Base-by-base conservation (phyloP, 2,888 invertebrate species). In the Hirtodrosophila duncani region DNA sequence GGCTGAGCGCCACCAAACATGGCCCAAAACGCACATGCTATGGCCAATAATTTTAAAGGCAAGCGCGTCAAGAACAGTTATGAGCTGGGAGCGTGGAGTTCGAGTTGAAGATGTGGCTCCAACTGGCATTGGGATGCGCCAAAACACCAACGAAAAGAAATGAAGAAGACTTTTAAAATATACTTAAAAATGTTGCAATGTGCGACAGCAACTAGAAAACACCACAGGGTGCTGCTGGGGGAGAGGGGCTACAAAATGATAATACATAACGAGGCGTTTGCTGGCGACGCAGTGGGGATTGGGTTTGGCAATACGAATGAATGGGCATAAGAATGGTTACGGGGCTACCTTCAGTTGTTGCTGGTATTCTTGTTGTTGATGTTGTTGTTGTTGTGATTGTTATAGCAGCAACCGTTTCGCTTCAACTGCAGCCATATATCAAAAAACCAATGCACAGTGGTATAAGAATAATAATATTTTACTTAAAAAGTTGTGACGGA, bases 31-130 rank as follows among this genome's bases (percentile, higher is more conserved):
- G 70, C 79, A 70, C 70, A 45, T 53, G 58, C 58, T 56, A 59
- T 58, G 30, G 51, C 66, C 79, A 60, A 66, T 78, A 77, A 77
- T 80, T 77, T 69, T 58, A 63, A 64, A 67, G 68, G 72, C 68
- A 71, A 65, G 55, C 80, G 81, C 69, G 78, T 81, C 74, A 75
- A 72, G 81, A 75, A 75, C 74, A 80, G 74, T 75, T 75, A 75
- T 74, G 74, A 74, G 78, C 81, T 70, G 55, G 60, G 57, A 79
- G 68, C 57, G 34, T 42, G 20, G 43, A 36, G 37, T 50, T 30
- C 21, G n/a, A 21, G 36, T 31, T 24, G 10, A 21, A 36, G 44
- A 26, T 53, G 45, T 17, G 46, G 43, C 46, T 41, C 23, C 14
- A 21, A 23, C 20, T 33, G 7, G 18, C 7, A 17, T 10, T 68